These are phyloP conservation scores for Tapera naevia DNA, from an alignment of 2,797 vertebrate species.

Conservation along the genomic window DNA sequence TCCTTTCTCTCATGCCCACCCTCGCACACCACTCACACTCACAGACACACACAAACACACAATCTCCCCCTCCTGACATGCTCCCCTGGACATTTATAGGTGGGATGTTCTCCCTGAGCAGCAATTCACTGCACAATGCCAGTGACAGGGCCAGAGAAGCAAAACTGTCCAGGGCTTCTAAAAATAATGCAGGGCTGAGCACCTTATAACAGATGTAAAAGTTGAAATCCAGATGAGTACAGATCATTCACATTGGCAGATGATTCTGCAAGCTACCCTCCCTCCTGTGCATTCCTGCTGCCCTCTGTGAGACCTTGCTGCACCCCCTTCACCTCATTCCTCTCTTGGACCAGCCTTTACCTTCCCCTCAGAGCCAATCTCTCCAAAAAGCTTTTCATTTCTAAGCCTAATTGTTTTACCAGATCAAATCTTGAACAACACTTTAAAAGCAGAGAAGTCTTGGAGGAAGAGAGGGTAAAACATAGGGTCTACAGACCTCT, in stretches of 20 bases:
- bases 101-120: fast-evolving
- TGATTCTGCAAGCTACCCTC: background rate
- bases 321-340: fast-evolving
- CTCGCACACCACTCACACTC: background rate
- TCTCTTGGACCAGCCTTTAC: background rate
- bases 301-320: background rate
- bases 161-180: background rate
- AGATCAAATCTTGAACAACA: background rate
- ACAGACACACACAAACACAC: background rate
- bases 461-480: background rate
- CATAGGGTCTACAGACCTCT: background rate
- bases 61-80: background rate
- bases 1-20: background rate
- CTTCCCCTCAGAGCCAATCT: background rate
- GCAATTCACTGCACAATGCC: background rate
- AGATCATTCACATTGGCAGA: background rate
- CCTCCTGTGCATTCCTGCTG: background rate
- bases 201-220: background rate
- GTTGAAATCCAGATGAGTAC: background rate
- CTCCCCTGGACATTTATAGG: background rate
- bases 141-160: background rate
- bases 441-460: background rate
- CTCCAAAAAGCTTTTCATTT: background rate
- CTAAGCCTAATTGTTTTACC: background rate
- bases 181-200: background rate